A percentile compares a stretch with the other conserved stretches of the same genome.
These are phyloP conservation scores for Miichthys miiuy DNA, from an alignment of 2,797 vertebrate genomes.

Conservation along the genomic window DNA sequence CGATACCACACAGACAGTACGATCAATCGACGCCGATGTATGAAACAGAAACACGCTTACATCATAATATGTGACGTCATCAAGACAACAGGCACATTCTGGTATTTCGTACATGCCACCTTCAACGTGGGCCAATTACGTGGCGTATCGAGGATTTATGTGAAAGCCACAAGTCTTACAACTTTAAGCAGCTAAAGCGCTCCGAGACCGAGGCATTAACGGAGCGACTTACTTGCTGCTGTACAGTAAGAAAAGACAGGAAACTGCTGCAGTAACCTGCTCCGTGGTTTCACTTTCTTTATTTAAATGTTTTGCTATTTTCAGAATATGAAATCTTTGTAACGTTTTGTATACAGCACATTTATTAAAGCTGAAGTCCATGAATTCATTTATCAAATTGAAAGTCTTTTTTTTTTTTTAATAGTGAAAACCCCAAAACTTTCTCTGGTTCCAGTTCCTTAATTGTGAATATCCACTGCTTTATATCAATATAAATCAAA, in stretches of 20 bases:
- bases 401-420: too few relatives aligned
- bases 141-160: not conserved
- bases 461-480: not conserved
- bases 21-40: not conserved
- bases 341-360: too few relatives aligned
- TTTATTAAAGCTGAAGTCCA: too few relatives aligned
- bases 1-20: not conserved
- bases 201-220: constrained; percentile 1
- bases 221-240: not conserved
- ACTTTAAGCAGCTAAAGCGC: constrained; percentile 30
- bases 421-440: not conserved
- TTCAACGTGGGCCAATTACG: not conserved
- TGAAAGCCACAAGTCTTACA: constrained; percentile 28
- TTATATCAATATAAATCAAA: too few relatives aligned
- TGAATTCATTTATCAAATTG: too few relatives aligned
- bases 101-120: constrained; percentile 7
- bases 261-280: not conserved
- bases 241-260: not conserved
- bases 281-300: too few relatives aligned
- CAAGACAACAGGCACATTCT: not conserved
- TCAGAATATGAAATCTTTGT: too few relatives aligned
- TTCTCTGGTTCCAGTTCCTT: not conserved
- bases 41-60: constrained; percentile 1
- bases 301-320: too few relatives aligned
- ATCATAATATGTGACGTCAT: constrained; percentile 13